Evolutionary conservation across 2,113 vertebrate species (phyloP), one percentile per base, ranked within the genome.

Genomic region (Synodontis membranacea): DNA sequence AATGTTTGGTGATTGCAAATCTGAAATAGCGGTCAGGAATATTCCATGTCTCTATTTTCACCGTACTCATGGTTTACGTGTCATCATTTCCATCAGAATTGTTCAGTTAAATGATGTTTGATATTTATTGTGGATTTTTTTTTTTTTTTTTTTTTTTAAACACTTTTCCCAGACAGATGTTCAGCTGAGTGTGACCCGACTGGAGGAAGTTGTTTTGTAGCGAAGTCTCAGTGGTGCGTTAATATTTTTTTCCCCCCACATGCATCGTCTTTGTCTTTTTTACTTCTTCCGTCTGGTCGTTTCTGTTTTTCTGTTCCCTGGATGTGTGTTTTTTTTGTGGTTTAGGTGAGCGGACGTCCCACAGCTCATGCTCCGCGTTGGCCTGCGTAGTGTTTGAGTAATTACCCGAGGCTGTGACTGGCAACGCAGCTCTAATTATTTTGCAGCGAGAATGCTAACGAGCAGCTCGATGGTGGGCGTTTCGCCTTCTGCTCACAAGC

Each of bases 401-500:
- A 90, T 89, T 89, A 86, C 84, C 75, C 39, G 70, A 58, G 62
- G 72, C 88, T 88, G 82, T 48, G 89, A 89, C 86, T 90, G 88
- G 75, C 78, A 64, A 50, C 31, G 64, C 74, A 42, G 72, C 54
- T 56, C 89, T 89, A 90, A 89, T 90, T 86, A 86, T 86, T 90
- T 88, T 86, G 84, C 88, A 89, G 88, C 56, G 74, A 87, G 81
- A 88, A 86, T 82, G 64, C 46, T 89, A 88, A 86, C 79, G 82
- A 90, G 88, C 88, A 90, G 86, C 88, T 79, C 86, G 85, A 86
- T 46, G 72, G 89, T 89, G 80, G 89, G 89, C 88, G 88, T 88
- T 82, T 70, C 25, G 60, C 84, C 84, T 84, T 85, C 84, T 86
- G 84, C 84, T 66, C 84, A 1, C 21, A 79, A 68, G 37, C 60